Evolutionary conservation across 2,888 invertebrate species (phyloP), one percentile per base, ranked within the genome.

Genomic region (Lasioglossum oenotherae): DNA sequence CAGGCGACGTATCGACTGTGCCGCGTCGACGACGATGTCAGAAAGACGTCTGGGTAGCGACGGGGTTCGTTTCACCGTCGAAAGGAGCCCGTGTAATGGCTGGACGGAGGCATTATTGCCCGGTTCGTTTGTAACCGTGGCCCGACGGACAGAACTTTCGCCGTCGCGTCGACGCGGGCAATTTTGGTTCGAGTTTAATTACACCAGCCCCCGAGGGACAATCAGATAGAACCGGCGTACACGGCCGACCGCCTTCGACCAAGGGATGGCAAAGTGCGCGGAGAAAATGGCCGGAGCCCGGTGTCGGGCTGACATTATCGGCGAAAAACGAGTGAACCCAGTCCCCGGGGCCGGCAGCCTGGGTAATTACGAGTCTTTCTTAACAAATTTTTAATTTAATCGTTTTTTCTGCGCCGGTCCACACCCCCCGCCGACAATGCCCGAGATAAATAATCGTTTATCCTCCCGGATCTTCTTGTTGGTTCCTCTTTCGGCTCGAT

Each of bases 121-220:
- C 76, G 74, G 74, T 87, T 81, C 72, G 80, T 85, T 78, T 69
- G 87, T 80, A 82, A 76, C 78, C 19, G 60, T 67, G 84, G 19
- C 44, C 53, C 72, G 82, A 67, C 67, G 86, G 92, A 88, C 91
- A 90, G 88, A 90, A 93, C 81, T 91, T 91, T 90, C 86, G 76
- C 90, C 82, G 86, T 46, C 46, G 38, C 53, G 53, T 53, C 53
- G 53, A 41, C 84, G 79, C 85, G 86, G 89, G 90, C 92, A 92
- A 93, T 92, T 93, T 93, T 91, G 90, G 93, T 92, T 88, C 84
- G 90, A 92, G 92, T 93, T 93, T 93, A 93, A 93, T 93, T 92
- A 92, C 92, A 91, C 89, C 89, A 89, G 86, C 89, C 90, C 91
- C 90, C 89, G 85, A 86, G 91, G 91, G 90, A 92, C 92, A 92